Conservation (phyloP, 2,113 vertebrate genomes). For the Microcebus lehilahytsara region DNA sequence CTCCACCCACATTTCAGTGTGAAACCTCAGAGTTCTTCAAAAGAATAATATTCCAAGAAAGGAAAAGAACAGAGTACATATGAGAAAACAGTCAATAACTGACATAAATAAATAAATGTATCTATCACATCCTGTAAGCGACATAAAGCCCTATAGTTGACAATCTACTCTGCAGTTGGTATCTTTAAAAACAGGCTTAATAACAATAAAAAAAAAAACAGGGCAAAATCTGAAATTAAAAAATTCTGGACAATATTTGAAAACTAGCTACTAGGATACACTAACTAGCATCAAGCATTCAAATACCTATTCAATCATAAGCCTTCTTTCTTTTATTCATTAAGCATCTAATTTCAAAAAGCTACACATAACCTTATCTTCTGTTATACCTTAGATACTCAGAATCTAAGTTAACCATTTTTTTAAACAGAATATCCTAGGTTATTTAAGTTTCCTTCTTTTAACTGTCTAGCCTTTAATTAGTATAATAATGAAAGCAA, state of each 20-base stretch:
- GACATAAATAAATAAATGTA: not conserved
- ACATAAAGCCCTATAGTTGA: slow-evolving; percentile 12
- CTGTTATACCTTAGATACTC: not conserved
- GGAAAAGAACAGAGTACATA: not conserved
- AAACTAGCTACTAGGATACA: not conserved
- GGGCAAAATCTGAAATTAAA: slow-evolving; percentile 2
- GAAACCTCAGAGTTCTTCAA: not conserved
- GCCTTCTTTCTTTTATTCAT: not conserved
- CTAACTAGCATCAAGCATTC: slow-evolving; percentile 20
- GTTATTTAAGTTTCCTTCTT: not conserved
- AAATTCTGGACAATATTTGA: slow-evolving; percentile 10
- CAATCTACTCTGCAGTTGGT: not conserved
- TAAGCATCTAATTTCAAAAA: slow-evolving; percentile 31
- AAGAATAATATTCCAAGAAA: slow-evolving; percentile 33
- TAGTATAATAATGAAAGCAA: slow-evolving; percentile 23
- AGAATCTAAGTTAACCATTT: slow-evolving; percentile 14
- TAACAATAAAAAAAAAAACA: not conserved
- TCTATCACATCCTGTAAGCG: not conserved
- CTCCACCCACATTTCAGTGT: not conserved
- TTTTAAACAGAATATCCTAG: not conserved
- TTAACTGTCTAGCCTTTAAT: slow-evolving; percentile 26
- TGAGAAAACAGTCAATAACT: not conserved
- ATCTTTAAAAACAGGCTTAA: not conserved
- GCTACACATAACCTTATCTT: not conserved
- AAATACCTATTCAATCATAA: not conserved